A percentile compares a stretch with the other conserved stretches of the same genome.
These are phyloP conservation scores for Cyphomyrus discorhynchus DNA, from an alignment of 2,113 vertebrate genomes.

Conservation along the genomic window DNA sequence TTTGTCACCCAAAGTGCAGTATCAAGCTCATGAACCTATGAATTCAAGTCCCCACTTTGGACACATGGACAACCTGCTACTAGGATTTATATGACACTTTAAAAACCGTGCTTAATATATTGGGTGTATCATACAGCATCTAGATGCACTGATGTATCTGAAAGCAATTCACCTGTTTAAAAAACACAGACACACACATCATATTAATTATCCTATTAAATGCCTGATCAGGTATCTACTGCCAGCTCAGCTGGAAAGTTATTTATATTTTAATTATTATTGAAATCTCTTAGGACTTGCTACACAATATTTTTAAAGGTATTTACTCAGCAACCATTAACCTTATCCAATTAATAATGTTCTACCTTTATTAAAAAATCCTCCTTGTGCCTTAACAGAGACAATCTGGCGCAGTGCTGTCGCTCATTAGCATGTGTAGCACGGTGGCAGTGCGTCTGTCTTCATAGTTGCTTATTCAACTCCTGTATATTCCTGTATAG, in stretches of 20 bases:
- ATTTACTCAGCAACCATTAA: background rate
- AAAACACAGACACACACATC: background rate
- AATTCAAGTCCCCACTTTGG: background rate
- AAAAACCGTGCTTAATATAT: background rate
- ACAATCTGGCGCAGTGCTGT: background rate
- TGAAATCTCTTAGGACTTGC: background rate
- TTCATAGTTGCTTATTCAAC: background rate
- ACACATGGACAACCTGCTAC: background rate
- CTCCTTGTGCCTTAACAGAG: background rate
- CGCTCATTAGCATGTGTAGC: background rate
- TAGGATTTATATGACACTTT: background rate
- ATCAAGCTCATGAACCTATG: background rate
- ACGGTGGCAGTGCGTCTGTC: background rate
- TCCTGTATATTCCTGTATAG: background rate
- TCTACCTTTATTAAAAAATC: background rate
- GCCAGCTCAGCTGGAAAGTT: background rate
- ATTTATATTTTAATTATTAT: conserved; percentile 8
- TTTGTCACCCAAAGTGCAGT: background rate
- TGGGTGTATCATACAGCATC: background rate
- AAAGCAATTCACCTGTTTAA: background rate
- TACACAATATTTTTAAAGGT: conserved; percentile 3
- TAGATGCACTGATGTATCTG: background rate
- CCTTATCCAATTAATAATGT: conserved; percentile 3
- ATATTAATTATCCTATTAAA: background rate
- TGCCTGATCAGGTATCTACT: background rate